Percentiles rank a stretch among this genome's conserved stretches.
Evolutionary conservation across 37 sponge, comb jelly and placozoan genomes (phyloP).

Genomic region (Halichondria panicea): DNA sequence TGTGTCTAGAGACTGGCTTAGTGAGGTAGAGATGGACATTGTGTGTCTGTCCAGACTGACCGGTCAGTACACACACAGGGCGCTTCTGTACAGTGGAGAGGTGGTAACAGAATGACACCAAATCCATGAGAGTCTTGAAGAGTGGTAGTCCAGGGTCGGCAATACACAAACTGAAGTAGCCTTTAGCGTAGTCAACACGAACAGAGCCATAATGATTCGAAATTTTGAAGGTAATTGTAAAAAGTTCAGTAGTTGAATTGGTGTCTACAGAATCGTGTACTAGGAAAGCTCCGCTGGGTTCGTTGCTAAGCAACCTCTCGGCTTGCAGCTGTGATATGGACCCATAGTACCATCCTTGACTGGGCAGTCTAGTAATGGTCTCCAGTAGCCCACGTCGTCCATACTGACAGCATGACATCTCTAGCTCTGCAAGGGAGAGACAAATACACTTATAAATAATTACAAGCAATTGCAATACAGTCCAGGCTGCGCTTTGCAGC

Average conservation of each 20-base stretch:
- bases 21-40: slow-evolving; percentile 53
- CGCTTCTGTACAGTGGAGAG: slow-evolving; percentile 32
- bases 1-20: slow-evolving; percentile 51
- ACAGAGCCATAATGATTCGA: slow-evolving; percentile 55
- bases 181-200: slow-evolving; percentile 74
- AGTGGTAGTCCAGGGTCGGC: slow-evolving; percentile 62
- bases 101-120: slow-evolving; percentile 42
- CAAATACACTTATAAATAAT: not conserved
- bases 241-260: slow-evolving; percentile 23
- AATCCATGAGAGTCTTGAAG: slow-evolving; percentile 47
- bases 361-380: slow-evolving; percentile 42
- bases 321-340: slow-evolving; percentile 57
- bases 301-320: slow-evolving; percentile 50
- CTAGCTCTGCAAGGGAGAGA: not conserved
- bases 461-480: no score
- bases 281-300: slow-evolving; percentile 76
- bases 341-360: slow-evolving; percentile 65
- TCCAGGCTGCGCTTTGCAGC: no score
- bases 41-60: slow-evolving; percentile 28
- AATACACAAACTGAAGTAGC: slow-evolving; percentile 61
- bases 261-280: slow-evolving; percentile 64
- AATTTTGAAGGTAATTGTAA: slow-evolving; percentile 75
- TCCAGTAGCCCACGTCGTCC: slow-evolving; percentile 30
- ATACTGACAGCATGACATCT: slow-evolving; percentile 27
- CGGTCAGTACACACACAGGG: slow-evolving; percentile 63